Percentiles rank a stretch among this genome's conserved stretches.
Evolutionary conservation across 2,113 vertebrate genomes (phyloP).

Genomic region (Semnopithecus entellus): DNA sequence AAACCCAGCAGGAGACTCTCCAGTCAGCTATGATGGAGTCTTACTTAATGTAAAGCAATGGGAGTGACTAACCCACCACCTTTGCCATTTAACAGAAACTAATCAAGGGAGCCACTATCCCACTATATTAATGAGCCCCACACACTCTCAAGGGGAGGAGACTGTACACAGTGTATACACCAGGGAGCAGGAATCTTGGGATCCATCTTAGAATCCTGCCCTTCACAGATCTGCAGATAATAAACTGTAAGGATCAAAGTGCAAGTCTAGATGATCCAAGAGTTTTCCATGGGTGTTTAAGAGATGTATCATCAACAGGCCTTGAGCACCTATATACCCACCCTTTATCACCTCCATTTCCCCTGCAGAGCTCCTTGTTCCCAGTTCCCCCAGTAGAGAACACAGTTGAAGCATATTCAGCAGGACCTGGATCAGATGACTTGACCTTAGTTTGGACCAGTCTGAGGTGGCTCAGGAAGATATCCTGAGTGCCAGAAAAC

Average conservation of each 20-base stretch:
- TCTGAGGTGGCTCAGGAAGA: not conserved
- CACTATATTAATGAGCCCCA: too few relatives aligned
- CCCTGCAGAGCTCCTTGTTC: not conserved
- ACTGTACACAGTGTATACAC: not conserved
- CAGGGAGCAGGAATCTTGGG: not conserved
- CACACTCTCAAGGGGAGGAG: not conserved
- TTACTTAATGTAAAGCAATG: not conserved
- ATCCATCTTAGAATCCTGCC: not conserved
- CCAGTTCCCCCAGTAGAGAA: not conserved
- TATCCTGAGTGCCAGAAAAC: not conserved
- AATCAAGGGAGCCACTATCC: not conserved
- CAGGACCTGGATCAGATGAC: not conserved
- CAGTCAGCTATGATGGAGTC: not conserved
- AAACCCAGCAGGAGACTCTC: not conserved
- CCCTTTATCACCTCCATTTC: not conserved
- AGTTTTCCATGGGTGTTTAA: not conserved
- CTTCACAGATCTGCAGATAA: not conserved
- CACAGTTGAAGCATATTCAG: not conserved
- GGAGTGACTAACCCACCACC: not conserved
- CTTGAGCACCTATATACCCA: not conserved
- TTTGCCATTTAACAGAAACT: not conserved
- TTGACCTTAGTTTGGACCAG: not conserved
- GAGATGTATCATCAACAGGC: not conserved
- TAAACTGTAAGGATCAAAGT: not conserved
- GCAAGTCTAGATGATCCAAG: not conserved